A percentile compares a stretch with the other conserved stretches of the same genome.
phyloP scores from a whole-genome alignment of 2,888 invertebrate genomes.

The Oscheius onirici region DNA sequence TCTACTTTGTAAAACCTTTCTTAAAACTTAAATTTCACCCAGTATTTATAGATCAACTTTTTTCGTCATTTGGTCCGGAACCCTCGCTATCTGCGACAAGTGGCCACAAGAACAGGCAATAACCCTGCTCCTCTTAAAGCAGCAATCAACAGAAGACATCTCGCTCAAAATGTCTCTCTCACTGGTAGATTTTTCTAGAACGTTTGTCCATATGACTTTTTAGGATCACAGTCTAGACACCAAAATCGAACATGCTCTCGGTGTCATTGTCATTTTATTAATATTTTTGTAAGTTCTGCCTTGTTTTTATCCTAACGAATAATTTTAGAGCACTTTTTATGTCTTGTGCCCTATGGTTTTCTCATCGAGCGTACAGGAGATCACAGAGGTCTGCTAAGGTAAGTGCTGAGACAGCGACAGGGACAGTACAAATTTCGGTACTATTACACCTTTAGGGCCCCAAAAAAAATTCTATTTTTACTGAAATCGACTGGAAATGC shows the following conservation, averaged over 20 bases:
- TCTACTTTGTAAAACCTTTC: too few relatives aligned
- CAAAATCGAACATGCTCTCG: conserved; percentile 2
- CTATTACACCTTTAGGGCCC: too few relatives aligned
- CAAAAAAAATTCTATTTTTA: too few relatives aligned
- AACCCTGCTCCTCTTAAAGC: conserved; percentile 6
- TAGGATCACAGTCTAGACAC: background rate
- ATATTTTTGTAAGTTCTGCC: conserved; percentile 7
- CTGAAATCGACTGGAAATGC: too few relatives aligned
- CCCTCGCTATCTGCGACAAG: conserved; percentile 11
- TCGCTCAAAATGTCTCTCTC: background rate
- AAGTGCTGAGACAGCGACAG: too few relatives aligned
- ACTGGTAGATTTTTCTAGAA: background rate
- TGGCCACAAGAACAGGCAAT: conserved; percentile 20
- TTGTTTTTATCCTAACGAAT: background rate
- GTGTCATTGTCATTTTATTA: conserved; percentile 1
- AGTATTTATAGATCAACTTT: background rate
- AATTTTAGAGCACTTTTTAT: conserved; percentile 1
- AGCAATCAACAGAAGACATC: background rate
- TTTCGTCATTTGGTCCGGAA: background rate
- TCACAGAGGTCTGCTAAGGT: background rate
- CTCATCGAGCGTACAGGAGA: conserved; percentile 12
- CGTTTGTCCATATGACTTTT: background rate
- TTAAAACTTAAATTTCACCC: too few relatives aligned
- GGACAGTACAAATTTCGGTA: too few relatives aligned
- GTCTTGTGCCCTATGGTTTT: conserved; percentile 8